Base-by-base conservation (phyloP, 1,140 invertebrate species). In the Eurosta solidaginis region DNA sequence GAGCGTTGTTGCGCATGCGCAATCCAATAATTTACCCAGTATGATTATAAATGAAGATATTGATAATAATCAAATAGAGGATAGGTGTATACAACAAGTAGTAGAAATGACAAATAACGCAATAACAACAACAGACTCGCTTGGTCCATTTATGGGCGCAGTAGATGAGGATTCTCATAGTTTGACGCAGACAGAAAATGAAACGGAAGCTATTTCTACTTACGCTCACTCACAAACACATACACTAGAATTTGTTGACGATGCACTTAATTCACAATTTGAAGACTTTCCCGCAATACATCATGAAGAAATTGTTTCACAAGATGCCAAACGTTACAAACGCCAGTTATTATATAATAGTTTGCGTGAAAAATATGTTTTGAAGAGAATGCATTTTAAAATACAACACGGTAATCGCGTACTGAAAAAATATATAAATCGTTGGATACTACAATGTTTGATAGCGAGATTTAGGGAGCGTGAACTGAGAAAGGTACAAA, bases 351-450 rank as follows among this genome's bases (percentile, higher is more conserved):
- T 87, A 27, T 80, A 86, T 45, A 85, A 86, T 74, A 85, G 87
- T 81, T 80, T 87, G 74, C 85, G 87, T 54, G 68, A 68, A 0
- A 87, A 87, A 79, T 86, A 87, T 44, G 85, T 85, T 29, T 85
- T 86, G 73, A 79, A 79, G 20, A 77, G 80, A 33, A 81, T 86
- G 27, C 78, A 68, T 68, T 68, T 81, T 52, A 82, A 82, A 54
- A 81, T 74, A 74, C 80, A 85, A 54, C 82, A 86, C 42, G 85
- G 81, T 63, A 84, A 86, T 79, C 80, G 84, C 0, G 73, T 87
- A 29, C 75, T 87, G 54, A 81, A 81, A 54, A 87, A 87, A 77
- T 87, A 87, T 76, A 82, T 81, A 45, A 40, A 68, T n/a, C 79
- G 77, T 76, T 54, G 54, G 42, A 49, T 78, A 47, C 29, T 45